Base-by-base conservation (phyloP, 2,797 vertebrate species). In the Takifugu ocellatus region DNA sequence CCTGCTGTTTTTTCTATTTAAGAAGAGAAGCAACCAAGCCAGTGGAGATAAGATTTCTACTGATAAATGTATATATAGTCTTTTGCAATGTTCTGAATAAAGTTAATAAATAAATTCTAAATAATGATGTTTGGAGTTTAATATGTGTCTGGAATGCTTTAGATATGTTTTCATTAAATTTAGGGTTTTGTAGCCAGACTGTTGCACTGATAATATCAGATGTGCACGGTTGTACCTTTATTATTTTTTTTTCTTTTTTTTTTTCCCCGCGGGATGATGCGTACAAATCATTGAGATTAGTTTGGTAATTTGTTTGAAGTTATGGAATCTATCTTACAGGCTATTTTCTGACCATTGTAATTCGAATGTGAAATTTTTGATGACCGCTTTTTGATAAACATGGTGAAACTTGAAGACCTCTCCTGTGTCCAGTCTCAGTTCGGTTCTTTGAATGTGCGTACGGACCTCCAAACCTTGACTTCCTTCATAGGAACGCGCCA, bases 31-130 rank as follows among this genome's bases (percentile, higher is more conserved):
- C 84, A 85, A 70, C 64, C 82, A 72, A 81, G 86, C 60, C 80
- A 77, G 70, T 84, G 68, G 79, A 82, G 63, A 74, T 31, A 5
- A 69, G 70, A 61, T 96, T 96, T 96, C 91, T 94, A 94, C 91
- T 76, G 84, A 88, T 93, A 88, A 89, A 92, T 93, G 89, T 91
- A 89, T 11, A 36, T 87, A 91, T 93, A 89, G 91, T 91, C 91
- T 94, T 85, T 93, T 94, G 91, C 86, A 93, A 93, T 92, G 92
- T 93, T 93, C 86, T 91, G 94, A 99, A 97, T 97, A 97, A 95
- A 92, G 93, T 88, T 92, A 86, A 93, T 91, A 87, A 92, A 91
- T 91, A 91, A 88, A 92, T 92, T 55, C 25, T 72, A 69, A 82
- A 75, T 56, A 78, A 75, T 67, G 65, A 75, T 74, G 56, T 77